phyloP scores from a whole-genome alignment of 2,888 invertebrate genomes.

The Hetaerina titia region DNA sequence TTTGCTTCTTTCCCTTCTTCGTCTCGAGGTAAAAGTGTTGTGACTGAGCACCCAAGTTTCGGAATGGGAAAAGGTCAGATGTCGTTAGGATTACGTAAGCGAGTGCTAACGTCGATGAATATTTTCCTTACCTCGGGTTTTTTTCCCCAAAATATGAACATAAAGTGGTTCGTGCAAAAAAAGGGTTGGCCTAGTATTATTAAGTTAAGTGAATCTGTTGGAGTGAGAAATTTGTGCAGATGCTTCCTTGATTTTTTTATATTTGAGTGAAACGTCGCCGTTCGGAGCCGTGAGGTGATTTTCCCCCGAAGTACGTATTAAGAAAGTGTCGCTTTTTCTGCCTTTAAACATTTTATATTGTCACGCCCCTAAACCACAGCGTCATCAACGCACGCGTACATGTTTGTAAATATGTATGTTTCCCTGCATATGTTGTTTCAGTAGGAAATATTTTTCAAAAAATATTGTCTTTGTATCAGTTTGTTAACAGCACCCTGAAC shows the following conservation, averaged over 20 bases:
- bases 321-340: too few species aligned
- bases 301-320: too few species aligned
- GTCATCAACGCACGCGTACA: too few species aligned
- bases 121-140: not conserved
- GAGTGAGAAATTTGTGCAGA: not conserved
- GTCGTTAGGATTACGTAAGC: not conserved
- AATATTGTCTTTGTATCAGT: too few species aligned
- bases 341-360: too few species aligned
- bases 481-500: too few species aligned
- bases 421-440: too few species aligned
- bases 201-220: not conserved
- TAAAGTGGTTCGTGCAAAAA: not conserved
- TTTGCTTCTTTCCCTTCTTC: not conserved
- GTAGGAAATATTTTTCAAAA: too few species aligned
- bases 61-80: slow-evolving; percentile 2
- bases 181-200: not conserved
- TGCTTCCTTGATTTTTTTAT: not conserved
- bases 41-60: not conserved
- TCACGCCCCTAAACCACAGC: too few species aligned
- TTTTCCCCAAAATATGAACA: not conserved
- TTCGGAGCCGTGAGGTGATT: too few species aligned
- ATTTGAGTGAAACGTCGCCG: too few species aligned
- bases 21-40: not conserved
- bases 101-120: not conserved
- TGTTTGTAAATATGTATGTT: too few species aligned